Conservation (phyloP, 2,113 vertebrate species). For the Eupsittula cactorum region DNA sequence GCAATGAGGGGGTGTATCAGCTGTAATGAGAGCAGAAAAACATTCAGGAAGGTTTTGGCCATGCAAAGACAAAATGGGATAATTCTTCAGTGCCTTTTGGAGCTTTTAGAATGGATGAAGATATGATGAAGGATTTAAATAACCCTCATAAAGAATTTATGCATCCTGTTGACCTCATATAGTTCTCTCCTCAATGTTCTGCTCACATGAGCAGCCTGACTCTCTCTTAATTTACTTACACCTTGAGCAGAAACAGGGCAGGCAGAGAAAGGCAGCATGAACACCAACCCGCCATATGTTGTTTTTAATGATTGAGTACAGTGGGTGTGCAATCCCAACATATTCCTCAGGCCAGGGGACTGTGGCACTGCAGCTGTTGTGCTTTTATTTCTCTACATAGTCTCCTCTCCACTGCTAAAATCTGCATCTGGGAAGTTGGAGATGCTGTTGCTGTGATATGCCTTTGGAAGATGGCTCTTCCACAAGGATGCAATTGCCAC, state of each 20-base stretch:
- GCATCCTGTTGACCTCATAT: background rate
- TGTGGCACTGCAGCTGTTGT: slow-evolving; percentile 37
- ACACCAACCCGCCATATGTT: slow-evolving; percentile 42
- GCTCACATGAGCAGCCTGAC: background rate
- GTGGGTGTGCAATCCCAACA: background rate
- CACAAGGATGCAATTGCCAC: background rate
- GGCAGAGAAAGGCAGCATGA: slow-evolving; percentile 5
- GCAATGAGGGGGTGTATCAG: fast-evolving
- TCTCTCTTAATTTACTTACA: slow-evolving; percentile 25
- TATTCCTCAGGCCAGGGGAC: slow-evolving; percentile 20
- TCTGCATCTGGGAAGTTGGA: background rate
- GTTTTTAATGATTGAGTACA: background rate
- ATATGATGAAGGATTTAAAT: background rate
- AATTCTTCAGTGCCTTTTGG: background rate
- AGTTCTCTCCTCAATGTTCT: background rate
- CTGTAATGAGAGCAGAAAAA: background rate
- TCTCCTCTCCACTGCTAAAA: background rate
- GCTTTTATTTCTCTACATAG: background rate
- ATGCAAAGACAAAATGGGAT: background rate
- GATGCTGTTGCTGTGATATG: background rate
- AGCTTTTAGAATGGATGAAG: background rate
- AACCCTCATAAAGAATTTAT: background rate
- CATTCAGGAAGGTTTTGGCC: background rate
- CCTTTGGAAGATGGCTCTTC: background rate
- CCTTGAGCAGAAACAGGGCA: slow-evolving; percentile 21